These are phyloP conservation scores for Cylas formicarius DNA, from an alignment of 1,140 invertebrate genomes.

Conservation along the genomic window DNA sequence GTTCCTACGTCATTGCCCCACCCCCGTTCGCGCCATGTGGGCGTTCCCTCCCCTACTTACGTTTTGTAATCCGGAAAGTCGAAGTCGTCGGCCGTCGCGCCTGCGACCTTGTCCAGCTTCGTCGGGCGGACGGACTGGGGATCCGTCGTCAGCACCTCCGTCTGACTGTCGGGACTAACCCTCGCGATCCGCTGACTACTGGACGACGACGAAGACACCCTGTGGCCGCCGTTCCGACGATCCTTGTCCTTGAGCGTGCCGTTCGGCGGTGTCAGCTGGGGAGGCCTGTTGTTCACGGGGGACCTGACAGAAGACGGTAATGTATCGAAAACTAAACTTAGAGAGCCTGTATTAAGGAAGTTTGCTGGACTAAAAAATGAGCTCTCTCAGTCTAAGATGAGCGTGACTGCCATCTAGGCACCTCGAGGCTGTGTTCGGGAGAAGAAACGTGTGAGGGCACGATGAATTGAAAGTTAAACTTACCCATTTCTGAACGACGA, in stretches of 20 bases:
- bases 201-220: constrained; percentile 16
- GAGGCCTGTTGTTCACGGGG: constrained; percentile 10
- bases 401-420: too few relatives aligned
- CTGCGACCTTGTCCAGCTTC: too few relatives aligned
- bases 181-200: constrained; percentile 28
- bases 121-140: constrained; percentile 9
- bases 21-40: too few relatives aligned
- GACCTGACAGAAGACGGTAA: constrained; percentile 1
- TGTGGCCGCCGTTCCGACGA: constrained; percentile 16
- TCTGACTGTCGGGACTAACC: constrained; percentile 40
- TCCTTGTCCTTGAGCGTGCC: constrained; percentile 18
- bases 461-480: neutral
- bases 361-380: too few relatives aligned
- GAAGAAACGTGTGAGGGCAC: too few relatives aligned
- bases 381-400: too few relatives aligned
- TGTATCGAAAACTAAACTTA: neutral
- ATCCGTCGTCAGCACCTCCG: constrained; percentile 29
- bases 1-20: too few relatives aligned
- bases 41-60: too few relatives aligned
- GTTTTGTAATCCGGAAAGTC: constrained; percentile 49
- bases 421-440: too few relatives aligned
- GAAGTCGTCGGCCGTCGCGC: constrained; percentile 9
- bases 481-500: constrained; percentile 18
- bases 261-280: constrained; percentile 5
- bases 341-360: too few relatives aligned